Conservation (phyloP, 2,797 vertebrate genomes). For the Tolypeutes matacus region DNA sequence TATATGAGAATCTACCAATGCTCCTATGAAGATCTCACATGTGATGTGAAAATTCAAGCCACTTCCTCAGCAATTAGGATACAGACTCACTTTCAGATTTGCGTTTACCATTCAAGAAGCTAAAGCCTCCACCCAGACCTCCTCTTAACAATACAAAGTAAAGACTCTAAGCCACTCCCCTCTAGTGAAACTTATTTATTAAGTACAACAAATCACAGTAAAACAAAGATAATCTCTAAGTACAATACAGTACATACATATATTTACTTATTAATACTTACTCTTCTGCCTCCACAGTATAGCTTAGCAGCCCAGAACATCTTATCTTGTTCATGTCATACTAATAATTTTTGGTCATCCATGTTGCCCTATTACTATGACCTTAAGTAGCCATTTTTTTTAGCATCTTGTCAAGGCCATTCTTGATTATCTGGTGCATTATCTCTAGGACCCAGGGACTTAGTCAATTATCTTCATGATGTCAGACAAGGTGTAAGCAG, state of each 20-base stretch:
- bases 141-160: not conserved
- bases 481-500: not conserved
- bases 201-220: slow-evolving; percentile 3
- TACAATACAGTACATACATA: not conserved
- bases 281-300: slow-evolving; percentile 9
- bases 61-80: not conserved
- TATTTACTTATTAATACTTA: not conserved
- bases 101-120: not conserved
- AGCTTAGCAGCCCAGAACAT: slow-evolving; percentile 4
- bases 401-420: not conserved
- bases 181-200: slow-evolving; percentile 35
- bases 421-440: not conserved
- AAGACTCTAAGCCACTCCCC: not conserved
- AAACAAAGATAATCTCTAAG: slow-evolving; percentile 50
- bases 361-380: not conserved
- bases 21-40: not conserved
- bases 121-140: not conserved
- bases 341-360: not conserved
- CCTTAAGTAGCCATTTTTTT: not conserved
- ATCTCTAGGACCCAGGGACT: not conserved
- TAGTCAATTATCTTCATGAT: not conserved
- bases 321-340: not conserved
- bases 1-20: slow-evolving; percentile 51
- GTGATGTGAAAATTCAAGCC: not conserved
- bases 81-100: slow-evolving; percentile 2